Evolutionary conservation across 2,888 invertebrate genomes (phyloP).

Genomic region (Polia nebulosa): DNA sequence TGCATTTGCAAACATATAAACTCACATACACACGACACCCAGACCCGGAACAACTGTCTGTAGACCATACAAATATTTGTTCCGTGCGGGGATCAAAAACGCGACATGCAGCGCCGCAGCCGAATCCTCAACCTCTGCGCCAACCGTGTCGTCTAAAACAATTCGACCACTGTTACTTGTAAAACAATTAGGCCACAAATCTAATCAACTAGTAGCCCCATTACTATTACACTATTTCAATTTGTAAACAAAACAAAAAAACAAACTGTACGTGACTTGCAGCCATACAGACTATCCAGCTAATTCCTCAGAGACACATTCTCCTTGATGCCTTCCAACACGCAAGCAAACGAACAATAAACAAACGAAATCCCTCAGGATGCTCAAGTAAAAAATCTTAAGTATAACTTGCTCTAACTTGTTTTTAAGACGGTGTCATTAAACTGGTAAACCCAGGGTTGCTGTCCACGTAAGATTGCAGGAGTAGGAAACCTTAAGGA

Average conservation of each 20-base stretch:
- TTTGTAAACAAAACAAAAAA: slow-evolving; percentile 54
- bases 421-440: slow-evolving; percentile 72
- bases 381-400: slow-evolving; percentile 55
- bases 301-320: slow-evolving; percentile 55
- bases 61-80: too few relatives aligned
- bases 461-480: slow-evolving; percentile 82
- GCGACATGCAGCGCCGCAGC: too few relatives aligned
- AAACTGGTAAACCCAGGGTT: slow-evolving; percentile 62
- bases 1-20: too few relatives aligned
- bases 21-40: too few relatives aligned
- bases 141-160: too few relatives aligned
- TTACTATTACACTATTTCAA: slow-evolving; percentile 48
- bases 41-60: too few relatives aligned
- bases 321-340: slow-evolving; percentile 53
- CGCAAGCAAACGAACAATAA: slow-evolving; percentile 60
- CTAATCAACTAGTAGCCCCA: slow-evolving; percentile 10
- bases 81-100: too few relatives aligned
- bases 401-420: slow-evolving; percentile 59
- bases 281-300: slow-evolving; percentile 45
- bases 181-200: background rate
- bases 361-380: slow-evolving; percentile 43
- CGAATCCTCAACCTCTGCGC: too few relatives aligned
- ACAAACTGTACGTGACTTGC: slow-evolving; percentile 52
- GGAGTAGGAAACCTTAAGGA: slow-evolving; percentile 73
- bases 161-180: background rate